Evolutionary conservation across 1,140 invertebrate genomes (phyloP).

Genomic region (Ruditapes philippinarum): DNA sequence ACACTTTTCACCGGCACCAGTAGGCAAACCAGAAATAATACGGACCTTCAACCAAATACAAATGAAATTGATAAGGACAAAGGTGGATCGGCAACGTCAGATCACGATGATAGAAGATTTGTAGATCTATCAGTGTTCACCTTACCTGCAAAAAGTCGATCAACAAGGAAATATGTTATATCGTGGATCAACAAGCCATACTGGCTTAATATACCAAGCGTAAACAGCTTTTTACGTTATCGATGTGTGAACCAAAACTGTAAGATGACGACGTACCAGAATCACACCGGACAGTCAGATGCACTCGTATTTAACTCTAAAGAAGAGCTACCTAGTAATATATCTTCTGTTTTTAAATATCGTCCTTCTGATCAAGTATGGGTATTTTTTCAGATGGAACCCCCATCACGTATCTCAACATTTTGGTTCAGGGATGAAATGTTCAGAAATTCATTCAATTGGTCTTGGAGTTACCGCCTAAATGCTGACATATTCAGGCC

Average conservation of each 20-base stretch:
- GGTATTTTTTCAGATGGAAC: slow-evolving; percentile 36
- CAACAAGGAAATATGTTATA: too few species aligned
- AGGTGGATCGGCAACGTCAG: too few species aligned
- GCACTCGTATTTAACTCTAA: neutral
- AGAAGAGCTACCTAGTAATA: neutral
- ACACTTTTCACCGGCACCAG: too few species aligned
- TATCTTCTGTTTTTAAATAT: neutral
- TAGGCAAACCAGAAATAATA: too few species aligned
- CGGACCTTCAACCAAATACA: too few species aligned
- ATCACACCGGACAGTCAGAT: neutral
- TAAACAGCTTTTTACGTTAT: neutral
- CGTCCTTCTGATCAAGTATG: slow-evolving; percentile 16
- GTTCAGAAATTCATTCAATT: slow-evolving; percentile 14
- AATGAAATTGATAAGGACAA: too few species aligned
- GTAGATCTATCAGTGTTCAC: too few species aligned
- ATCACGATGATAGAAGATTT: too few species aligned
- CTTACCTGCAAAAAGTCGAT: too few species aligned
- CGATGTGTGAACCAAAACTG: neutral
- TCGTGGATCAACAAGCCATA: neutral
- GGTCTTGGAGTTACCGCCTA: slow-evolving; percentile 23
- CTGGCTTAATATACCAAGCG: neutral
- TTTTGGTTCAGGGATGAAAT: neutral
- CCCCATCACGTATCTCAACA: neutral
- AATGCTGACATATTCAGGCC: slow-evolving; percentile 12
- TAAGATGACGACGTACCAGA: neutral